Evolutionary conservation across 2,113 vertebrate species (phyloP), one percentile per base, ranked within the genome.

Genomic region (Lasiurus cinereus): DNA sequence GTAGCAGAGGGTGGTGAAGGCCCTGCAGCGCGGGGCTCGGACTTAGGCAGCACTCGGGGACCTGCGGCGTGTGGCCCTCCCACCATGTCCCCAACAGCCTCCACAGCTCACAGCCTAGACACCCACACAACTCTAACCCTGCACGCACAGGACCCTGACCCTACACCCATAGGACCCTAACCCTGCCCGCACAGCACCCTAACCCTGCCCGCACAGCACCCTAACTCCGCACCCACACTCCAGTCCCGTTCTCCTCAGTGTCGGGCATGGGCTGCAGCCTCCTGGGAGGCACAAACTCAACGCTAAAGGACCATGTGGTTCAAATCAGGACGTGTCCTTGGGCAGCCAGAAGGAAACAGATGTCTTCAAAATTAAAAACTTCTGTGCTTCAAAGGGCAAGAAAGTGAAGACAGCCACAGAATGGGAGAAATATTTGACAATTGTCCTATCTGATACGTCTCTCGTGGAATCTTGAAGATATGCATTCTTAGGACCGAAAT

Each of bases 1-100:
- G 97, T 99, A 99, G 97, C 99, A 99, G 64, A 99, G 96, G 0
- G 99, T 98, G 0, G 99, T 99, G 95, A 99, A 99, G 27, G 99
- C 99, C 97, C 99, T 99, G 89, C 24, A 70, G n/a, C 36, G 2
- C 8, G 39, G 22, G 59, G 33, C 0, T 15, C 24, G 52, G 62
- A 5, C 56, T 79, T 0, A 62, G 74, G 1, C 24, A 13, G 36
- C 8, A 8, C 77, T 15, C 5, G 2, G 62, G n/a, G 24, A 24
- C 54, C 9, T 3, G 46, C 0, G 3, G 9, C 6, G 1, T 2
- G 43, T 10, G 36, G 50, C 13, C 31, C 33, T 62, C 54, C 43
- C 27, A 21, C 62, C 31, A 14, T 0, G 11, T 56, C 12, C 52
- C 46, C 36, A 3, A 1, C 31, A 16, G 22, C 12, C 13, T 6